phyloP scores from a whole-genome alignment of 2,113 vertebrate genomes.

The Dermatemys mawii region DNA sequence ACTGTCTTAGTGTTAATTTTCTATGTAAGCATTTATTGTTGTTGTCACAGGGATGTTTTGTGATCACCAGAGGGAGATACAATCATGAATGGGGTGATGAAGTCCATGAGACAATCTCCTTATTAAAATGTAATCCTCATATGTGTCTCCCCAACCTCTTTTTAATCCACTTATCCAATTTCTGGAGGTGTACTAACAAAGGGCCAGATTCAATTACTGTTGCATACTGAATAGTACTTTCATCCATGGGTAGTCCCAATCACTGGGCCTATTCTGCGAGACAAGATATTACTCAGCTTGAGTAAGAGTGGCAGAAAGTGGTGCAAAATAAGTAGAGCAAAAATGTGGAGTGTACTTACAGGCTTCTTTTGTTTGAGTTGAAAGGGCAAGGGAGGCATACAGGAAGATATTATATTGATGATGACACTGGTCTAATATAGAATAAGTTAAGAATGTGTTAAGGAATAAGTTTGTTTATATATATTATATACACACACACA shows the following conservation, averaged over 20 bases:
- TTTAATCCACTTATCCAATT: background rate
- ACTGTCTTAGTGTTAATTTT: conserved; percentile 15
- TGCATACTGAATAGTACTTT: background rate
- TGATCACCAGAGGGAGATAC: background rate
- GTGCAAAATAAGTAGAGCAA: background rate
- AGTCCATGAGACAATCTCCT: background rate
- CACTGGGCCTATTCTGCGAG: background rate
- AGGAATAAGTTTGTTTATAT: background rate
- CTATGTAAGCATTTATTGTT: background rate
- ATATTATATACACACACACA: background rate
- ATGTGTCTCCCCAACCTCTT: accelerated
- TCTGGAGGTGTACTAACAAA: background rate
- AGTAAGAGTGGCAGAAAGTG: background rate
- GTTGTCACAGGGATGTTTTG: background rate
- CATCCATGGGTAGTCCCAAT: background rate
- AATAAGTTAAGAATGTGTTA: background rate
- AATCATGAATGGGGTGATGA: accelerated
- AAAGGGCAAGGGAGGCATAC: background rate
- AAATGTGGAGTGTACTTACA: background rate
- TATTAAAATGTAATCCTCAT: background rate
- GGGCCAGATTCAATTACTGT: background rate
- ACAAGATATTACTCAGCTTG: background rate
- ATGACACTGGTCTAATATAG: background rate
- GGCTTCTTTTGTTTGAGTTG: background rate
- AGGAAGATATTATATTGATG: background rate